These are phyloP conservation scores for Aphidius colemani DNA, from an alignment of 2,888 invertebrate genomes.

Conservation along the genomic window DNA sequence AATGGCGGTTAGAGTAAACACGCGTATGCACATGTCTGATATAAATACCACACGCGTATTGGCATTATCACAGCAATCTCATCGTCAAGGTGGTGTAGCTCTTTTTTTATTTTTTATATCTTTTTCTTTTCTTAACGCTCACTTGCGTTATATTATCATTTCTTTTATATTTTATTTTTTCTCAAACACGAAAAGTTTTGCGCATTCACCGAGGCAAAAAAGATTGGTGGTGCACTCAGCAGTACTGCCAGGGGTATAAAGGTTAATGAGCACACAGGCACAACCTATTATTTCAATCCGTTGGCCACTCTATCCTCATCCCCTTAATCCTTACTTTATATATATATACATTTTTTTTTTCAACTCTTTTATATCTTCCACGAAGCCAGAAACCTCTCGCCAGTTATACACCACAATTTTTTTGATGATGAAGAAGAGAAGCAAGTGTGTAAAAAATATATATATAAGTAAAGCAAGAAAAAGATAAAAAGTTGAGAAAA, in stretches of 20 bases:
- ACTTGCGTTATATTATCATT: too few species aligned
- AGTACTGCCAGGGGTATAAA: slow-evolving; percentile 55
- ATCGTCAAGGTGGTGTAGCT: slow-evolving; percentile 17
- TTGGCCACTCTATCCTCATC: slow-evolving; percentile 36
- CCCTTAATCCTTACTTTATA: slow-evolving; percentile 18
- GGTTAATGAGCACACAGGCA: slow-evolving; percentile 60
- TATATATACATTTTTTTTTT: slow-evolving; percentile 28
- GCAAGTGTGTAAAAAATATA: slow-evolving; percentile 18
- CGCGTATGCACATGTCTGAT: slow-evolving; percentile 28
- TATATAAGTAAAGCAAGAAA: slow-evolving; percentile 17
- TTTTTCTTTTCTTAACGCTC: too few species aligned
- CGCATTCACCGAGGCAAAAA: slow-evolving; percentile 45
- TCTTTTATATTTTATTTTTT: slow-evolving; percentile 4
- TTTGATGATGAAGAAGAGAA: slow-evolving; percentile 30
- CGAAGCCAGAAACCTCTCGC: slow-evolving; percentile 29
- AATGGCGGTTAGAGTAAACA: slow-evolving; percentile 33
- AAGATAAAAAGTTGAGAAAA: slow-evolving; percentile 22
- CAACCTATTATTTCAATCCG: slow-evolving; percentile 60
- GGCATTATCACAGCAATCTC: slow-evolving; percentile 24
- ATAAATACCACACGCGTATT: slow-evolving; percentile 24
- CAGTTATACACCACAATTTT: slow-evolving; percentile 31
- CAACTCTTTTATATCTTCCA: slow-evolving; percentile 23
- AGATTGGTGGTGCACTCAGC: slow-evolving; percentile 55
- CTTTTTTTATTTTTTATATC: too few species aligned
- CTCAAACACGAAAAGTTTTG: slow-evolving; percentile 18